Evolutionary conservation across 2,888 invertebrate species (phyloP).

Genomic region (Nesidiocoris tenuis): DNA sequence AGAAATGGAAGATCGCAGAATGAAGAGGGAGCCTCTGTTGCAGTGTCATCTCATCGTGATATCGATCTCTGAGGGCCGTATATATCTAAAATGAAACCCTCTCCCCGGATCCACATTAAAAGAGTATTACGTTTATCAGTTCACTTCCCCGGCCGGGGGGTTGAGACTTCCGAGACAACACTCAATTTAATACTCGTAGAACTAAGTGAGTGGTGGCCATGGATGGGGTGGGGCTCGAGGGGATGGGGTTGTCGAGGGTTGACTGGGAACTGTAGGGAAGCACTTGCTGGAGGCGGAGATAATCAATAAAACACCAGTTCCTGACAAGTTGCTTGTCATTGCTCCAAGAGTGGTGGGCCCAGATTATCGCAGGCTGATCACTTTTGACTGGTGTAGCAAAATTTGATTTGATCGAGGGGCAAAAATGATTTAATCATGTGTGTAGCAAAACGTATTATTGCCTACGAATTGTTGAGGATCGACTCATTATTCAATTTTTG

Average conservation of each 20-base stretch:
- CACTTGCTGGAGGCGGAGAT: neutral
- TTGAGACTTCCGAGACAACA: neutral
- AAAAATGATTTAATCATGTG: too few species aligned
- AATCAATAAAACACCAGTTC: neutral
- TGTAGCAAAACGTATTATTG: too few species aligned
- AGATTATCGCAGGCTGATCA: neutral
- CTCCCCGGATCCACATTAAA: neutral
- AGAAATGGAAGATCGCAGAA: neutral
- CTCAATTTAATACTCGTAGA: neutral
- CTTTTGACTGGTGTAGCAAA: too few species aligned
- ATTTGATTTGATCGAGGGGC: too few species aligned
- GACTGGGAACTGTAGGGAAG: neutral
- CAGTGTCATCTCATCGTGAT: neutral
- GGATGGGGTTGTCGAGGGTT: neutral
- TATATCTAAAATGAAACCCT: neutral
- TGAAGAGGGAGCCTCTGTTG: neutral
- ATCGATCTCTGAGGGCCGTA: neutral
- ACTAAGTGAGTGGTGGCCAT: neutral
- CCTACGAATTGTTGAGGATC: too few species aligned
- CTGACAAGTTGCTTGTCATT: neutral
- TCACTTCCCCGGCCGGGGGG: neutral
- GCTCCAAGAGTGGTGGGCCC: neutral
- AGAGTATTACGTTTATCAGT: neutral
- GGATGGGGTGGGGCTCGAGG: too few species aligned
- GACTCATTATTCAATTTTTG: too few species aligned